These are phyloP conservation scores for Callyntrura guangdongensis DNA, from an alignment of 2,888 invertebrate species.

Conservation along the genomic window DNA sequence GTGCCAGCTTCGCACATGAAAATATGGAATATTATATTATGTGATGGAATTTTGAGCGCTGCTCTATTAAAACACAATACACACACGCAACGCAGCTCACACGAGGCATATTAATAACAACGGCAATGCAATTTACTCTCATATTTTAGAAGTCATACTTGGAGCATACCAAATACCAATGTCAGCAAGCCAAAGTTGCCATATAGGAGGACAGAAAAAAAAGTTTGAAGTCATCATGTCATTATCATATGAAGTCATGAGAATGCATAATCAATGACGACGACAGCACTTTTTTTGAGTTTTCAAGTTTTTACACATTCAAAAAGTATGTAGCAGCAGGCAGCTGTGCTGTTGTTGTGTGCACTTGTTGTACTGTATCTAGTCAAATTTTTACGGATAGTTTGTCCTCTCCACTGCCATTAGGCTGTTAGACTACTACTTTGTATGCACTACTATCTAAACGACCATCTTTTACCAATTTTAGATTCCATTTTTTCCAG, in stretches of 20 bases:
- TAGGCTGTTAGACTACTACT: neutral
- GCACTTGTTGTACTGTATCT: neutral
- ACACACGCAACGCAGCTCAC: neutral
- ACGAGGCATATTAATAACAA: slow-evolving; percentile 43
- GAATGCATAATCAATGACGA: slow-evolving; percentile 75
- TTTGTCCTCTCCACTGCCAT: slow-evolving; percentile 31
- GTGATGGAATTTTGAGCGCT: slow-evolving; percentile 42
- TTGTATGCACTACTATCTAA: slow-evolving; percentile 26
- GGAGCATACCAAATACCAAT: slow-evolving; percentile 61
- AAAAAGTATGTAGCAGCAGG: neutral
- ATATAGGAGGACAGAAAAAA: neutral
- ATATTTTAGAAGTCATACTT: slow-evolving; percentile 33
- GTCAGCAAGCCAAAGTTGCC: slow-evolving; percentile 42
- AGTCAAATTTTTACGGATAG: slow-evolving; percentile 21
- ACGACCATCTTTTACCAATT: slow-evolving; percentile 51
- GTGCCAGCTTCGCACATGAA: neutral
- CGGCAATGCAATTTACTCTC: slow-evolving; percentile 47
- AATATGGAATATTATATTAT: slow-evolving; percentile 42
- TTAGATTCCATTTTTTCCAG: slow-evolving; percentile 48
- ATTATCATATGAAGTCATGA: slow-evolving; percentile 75
- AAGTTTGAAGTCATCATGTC: slow-evolving; percentile 63
- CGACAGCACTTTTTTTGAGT: slow-evolving; percentile 23
- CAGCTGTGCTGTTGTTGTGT: neutral
- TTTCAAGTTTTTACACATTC: slow-evolving; percentile 18
- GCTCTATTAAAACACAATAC: slow-evolving; percentile 49